A percentile compares a stretch with the other conserved stretches of the same genome.
Conservation (phyloP, 1,140 invertebrate species). For the Sycophila sp. region DNA sequence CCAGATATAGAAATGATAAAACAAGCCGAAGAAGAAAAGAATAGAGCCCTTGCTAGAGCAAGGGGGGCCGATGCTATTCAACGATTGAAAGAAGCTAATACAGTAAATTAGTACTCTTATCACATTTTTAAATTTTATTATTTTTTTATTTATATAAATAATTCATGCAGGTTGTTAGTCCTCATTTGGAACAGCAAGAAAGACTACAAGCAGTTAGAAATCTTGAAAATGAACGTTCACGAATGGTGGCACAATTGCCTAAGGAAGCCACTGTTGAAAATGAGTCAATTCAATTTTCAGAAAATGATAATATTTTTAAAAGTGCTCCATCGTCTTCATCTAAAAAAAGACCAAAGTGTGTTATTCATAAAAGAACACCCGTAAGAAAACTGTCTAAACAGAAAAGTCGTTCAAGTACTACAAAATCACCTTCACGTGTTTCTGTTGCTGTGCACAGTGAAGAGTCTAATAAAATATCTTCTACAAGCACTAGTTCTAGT, state of each 20-base stretch:
- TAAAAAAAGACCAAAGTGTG: conserved; percentile 7
- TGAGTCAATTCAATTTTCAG: background rate
- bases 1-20: conserved; percentile 54
- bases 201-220: conserved; percentile 61
- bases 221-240: conserved; percentile 64
- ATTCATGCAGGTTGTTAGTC: conserved; percentile 9
- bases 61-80: conserved; percentile 61
- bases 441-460: background rate
- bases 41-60: conserved; percentile 55
- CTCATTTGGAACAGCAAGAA: conserved; percentile 46
- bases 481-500: background rate
- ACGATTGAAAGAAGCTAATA: conserved; percentile 49
- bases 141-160: conserved; percentile 21
- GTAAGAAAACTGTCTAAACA: conserved; percentile 4
- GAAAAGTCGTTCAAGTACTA: background rate
- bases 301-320: conserved; percentile 30
- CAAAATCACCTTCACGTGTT: conserved; percentile 3
- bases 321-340: background rate
- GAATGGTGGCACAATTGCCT: conserved; percentile 55
- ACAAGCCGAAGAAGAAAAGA: conserved; percentile 48
- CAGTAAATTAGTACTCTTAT: conserved; percentile 37
- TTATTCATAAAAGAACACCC: conserved; percentile 24
- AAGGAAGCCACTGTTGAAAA: conserved; percentile 21
- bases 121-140: conserved; percentile 1
- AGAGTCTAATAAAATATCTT: background rate